phyloP scores from a whole-genome alignment of 2,888 invertebrate genomes.

The Aphrophora alni region DNA sequence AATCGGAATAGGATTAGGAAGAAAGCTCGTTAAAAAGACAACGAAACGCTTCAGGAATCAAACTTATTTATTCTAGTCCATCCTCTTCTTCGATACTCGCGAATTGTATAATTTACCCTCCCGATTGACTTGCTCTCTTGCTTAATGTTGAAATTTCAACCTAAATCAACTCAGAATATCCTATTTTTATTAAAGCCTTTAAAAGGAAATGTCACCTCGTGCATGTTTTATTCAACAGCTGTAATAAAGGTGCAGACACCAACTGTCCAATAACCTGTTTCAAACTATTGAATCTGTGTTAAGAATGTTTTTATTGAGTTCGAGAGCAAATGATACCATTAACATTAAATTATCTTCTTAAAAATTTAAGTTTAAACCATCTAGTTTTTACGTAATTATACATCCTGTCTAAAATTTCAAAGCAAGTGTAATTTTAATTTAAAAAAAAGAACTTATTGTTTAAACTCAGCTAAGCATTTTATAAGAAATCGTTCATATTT shows the following conservation, averaged over 20 bases:
- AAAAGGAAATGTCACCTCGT: not conserved
- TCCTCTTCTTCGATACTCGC: not conserved
- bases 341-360: too few species aligned
- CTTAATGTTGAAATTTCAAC: not conserved
- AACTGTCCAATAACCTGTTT: not conserved
- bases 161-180: not conserved
- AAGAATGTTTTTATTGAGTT: not conserved
- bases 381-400: too few species aligned
- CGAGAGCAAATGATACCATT: too few species aligned
- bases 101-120: not conserved
- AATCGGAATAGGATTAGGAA: too few species aligned
- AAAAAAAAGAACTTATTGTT: too few species aligned
- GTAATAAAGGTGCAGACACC: constrained; percentile 4
- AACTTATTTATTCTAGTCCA: not conserved
- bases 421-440: too few species aligned
- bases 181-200: not conserved
- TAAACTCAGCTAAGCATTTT: too few species aligned
- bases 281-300: not conserved
- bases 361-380: too few species aligned
- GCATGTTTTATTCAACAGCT: not conserved
- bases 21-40: too few species aligned
- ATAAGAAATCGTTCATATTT: too few species aligned
- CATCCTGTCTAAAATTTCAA: too few species aligned
- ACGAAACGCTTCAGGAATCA: too few species aligned
- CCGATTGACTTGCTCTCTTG: not conserved